Base-by-base conservation (phyloP, 2,113 vertebrate genomes). In the Leptocoma aspasia region DNA sequence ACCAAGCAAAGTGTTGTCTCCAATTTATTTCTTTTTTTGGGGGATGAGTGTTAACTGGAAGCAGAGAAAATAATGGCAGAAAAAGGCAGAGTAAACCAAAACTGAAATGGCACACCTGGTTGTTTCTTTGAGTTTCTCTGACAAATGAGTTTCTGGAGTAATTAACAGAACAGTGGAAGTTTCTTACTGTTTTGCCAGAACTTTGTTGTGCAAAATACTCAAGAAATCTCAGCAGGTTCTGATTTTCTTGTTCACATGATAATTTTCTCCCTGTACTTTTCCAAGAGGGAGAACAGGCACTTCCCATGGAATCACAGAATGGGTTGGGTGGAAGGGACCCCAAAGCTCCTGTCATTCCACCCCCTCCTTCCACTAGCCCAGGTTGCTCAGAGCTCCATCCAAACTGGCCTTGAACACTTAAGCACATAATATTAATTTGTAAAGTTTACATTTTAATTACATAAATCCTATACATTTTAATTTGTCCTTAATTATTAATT, bases 21-120 rank as follows among this genome's bases (percentile, higher is more conserved):
- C 77, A 81, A 42, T 90, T 77, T 82, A 15, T 93, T 90, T 90
- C 21, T 39, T 15, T 47, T 57, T 76, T 73, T 71, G 0, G 6
- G 31, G 94, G 19, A 70, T 61, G 72, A 95, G 45, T 89, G 66
- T 70, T 92, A 94, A 68, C 35, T 61, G 85, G 81, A 93, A 95
- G 89, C 83, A 94, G 86, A 87, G 64, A 54, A 79, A 79, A 95
- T 41, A 73, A 82, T 50, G 54, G 78, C 92, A 92, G 93, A 73
- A 95, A 85, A 95, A 71, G 49, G 84, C 70, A 80, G 75, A 75
- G 90, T 72, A 92, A 90, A 54, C 59, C 57, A 71, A 85, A 96
- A 82, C 52, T 59, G 66, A 71, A 90, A 61, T 11, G 70, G 61
- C 82, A 61, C 41, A 83, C 33, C 33, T 33, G 45, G 6, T 60